phyloP scores from a whole-genome alignment of 2,797 vertebrate species.

The Danionella dracula region DNA sequence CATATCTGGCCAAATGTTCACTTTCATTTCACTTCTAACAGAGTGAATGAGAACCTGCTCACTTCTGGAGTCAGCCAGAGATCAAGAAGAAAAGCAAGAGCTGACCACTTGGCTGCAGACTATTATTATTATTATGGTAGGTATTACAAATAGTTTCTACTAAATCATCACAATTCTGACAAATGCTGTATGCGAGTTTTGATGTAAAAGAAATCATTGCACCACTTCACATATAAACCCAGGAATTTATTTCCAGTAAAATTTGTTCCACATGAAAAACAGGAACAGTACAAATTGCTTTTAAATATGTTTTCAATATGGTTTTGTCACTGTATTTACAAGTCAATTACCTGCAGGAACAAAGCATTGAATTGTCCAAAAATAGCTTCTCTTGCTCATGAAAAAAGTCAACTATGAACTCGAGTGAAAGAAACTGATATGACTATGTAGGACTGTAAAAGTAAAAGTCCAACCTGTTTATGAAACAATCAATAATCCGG shows the following conservation, averaged over 20 bases:
- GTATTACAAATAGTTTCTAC: no score
- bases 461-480: neutral
- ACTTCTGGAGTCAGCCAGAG: no score
- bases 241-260: conserved; percentile 68
- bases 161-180: no score
- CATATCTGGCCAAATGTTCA: no score
- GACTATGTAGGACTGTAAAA: conserved; percentile 13
- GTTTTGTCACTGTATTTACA: conserved; percentile 68
- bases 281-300: conserved; percentile 68
- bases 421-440: conserved; percentile 15
- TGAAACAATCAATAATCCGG: neutral
- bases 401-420: neutral
- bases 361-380: conserved; percentile 48
- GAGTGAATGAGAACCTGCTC: no score
- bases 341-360: conserved; percentile 59
- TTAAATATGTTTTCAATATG: conserved; percentile 65
- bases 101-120: no score
- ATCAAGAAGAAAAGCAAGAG: no score
- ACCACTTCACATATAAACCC: no score
- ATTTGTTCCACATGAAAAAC: conserved; percentile 63
- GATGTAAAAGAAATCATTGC: no score
- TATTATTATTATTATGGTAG: no score
- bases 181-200: no score
- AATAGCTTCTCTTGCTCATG: conserved; percentile 29
- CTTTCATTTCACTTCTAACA: no score